Base-by-base conservation (phyloP, 2,797 vertebrate species). In the Oreortyx pictus region DNA sequence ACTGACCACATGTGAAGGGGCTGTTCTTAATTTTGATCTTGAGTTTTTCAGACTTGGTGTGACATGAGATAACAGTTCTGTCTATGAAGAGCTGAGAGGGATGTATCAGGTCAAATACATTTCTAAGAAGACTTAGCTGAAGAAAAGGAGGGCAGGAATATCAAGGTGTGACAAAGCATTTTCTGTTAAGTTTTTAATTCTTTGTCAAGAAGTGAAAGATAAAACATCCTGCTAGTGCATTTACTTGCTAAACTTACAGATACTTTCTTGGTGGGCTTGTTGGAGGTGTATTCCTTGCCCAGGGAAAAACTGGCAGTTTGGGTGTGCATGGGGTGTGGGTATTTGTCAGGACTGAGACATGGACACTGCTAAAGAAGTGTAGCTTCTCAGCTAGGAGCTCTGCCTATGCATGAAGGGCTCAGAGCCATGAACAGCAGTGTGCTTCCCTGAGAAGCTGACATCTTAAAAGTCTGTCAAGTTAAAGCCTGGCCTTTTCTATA, bases 91-190 rank as follows among this genome's bases (percentile, higher is more conserved):
- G 43, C 35, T 85, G 79, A 11, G 27, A 61, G 57, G 37, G 46
- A 43, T 44, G 11, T 41, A 50, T n/a, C 60, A 27, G 52, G 14
- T 73, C 27, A 79, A 73, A 68, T 23, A 61, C 7, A 22, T 1
- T 0, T 47, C 5, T 64, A 20, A 57, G 65, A 73, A 72, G 33
- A 12, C 35, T 76, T 20, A 19, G 70, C 49, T 78, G 62, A 75
- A 86, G 89, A 65, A 67, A 25, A 66, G 50, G 86, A 67, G 27
- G 37, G 35, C 41, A 59, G 54, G 75, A 74, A 70, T 78, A 87
- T 66, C 52, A 90, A 72, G 62, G 39, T 29, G 15, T 56, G 39
- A 37, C 46, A 56, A 78, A 95, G 70, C 0, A 0, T 57, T 68
- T 87, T 60, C 27, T 86, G 24, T 83, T 82, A 86, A 35, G 31